Base-by-base conservation (phyloP, 2,888 invertebrate genomes). In the Aleiodes alternator region DNA sequence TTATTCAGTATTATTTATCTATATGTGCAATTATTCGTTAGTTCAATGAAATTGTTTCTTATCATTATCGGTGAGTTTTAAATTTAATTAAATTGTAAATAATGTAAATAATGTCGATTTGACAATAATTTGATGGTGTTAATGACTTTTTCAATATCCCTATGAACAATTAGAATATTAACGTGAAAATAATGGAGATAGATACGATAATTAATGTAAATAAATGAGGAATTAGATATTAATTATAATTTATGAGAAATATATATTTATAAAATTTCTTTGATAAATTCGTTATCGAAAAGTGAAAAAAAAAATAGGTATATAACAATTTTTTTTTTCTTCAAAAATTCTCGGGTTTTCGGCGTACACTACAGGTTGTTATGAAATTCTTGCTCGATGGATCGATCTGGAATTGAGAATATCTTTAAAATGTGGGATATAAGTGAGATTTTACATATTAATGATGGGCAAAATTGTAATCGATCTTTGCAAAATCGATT, bases 21-120 rank as follows among this genome's bases (percentile, higher is more conserved):
- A 2, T 34, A 51, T 4, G 31, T 57, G 12, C 31, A 12, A 59
- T 59, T 31, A 31, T 59, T 4, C 34, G 14, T 59, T 8, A 16
- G 29, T 6, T 23, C 0, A 59, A 34, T 34, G 4, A 31, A 12
- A 23, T 7, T 8, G 14, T 59, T 38, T 38, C 14, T 34, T 12
- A 38, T 43, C 7, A 43, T 9, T 8, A 31, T 31, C 5, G 34
- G 14, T 59, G 12, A n/a, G 59, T n/a, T 23, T 59, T 34, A 34
- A 59, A n/a, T 59, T 59, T 59, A 59, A 38, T 59, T n/a, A 7
- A 43, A 31, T 59, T n/a, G 59, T 59, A 59, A 59, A 59, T 59
- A 59, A 34, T 59, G 59, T 59, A 59, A 23, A 23, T 23, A 23
- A 23, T 23, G 23, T 23, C 23, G 23, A 23, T 23, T 23, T 23